Evolutionary conservation across 2,113 vertebrate species (phyloP), one percentile per base, ranked within the genome.

Genomic region (Pomatostomus ruficeps): DNA sequence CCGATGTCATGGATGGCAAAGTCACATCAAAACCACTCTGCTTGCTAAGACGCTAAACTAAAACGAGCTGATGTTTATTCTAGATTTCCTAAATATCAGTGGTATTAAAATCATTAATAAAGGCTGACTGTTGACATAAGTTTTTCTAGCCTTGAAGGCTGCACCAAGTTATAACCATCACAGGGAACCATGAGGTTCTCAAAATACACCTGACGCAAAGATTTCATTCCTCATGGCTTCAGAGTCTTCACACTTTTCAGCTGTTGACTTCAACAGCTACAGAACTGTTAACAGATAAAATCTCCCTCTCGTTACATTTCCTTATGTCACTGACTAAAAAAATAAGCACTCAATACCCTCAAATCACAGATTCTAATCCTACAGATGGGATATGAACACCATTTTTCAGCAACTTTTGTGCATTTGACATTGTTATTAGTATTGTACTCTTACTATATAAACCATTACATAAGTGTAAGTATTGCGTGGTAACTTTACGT

Each of bases 301-400:
- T 17, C 55, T 61, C 51, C 15, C 33, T 46, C 63, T 89, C 43
- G 14, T 46, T 29, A 22, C 31, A 35, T 63, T 33, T 57, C 3
- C 18, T 81, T 51, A 43, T n/a, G 68, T 62, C 33, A n/a, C 11
- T 9, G 17, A n/a, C 36, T 51, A 20, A 66, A 77, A 45, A 61
- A 20, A 46, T 1, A 49, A 84, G 14, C 14, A 63, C 8, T 13
- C 24, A 26, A 10, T 12, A 38, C 3, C 7, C 57, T 59, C 57
- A 36, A 59, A 75, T 7, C 2, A 2, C 29, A 61, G 17, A n/a
- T 74, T 74, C 48, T 46, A 63, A 81, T 12, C 35, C 24, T 36
- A 58, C 8, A 43, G 6, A 17, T 8, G 8, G 68, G 21, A 48
- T 23, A 49, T 0, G 0, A 74, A 35, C 18, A 5, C 6, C 0